Conservation (phyloP, 2,888 invertebrate species). For the Tachina lurida region DNA sequence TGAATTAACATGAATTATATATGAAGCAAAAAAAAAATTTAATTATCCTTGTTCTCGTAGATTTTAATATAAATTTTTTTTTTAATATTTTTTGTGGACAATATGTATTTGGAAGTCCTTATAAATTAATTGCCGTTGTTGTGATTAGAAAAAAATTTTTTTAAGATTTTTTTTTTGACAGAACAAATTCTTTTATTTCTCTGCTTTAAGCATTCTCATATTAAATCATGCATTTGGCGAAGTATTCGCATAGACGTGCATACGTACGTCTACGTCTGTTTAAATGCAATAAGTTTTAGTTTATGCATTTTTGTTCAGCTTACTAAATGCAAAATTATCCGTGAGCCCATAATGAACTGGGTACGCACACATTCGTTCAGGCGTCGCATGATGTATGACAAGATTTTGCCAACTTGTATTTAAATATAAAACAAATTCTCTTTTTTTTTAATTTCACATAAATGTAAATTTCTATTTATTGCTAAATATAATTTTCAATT, state of each 20-base stretch:
- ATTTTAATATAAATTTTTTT: no score
- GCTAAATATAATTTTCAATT: conserved; percentile 24
- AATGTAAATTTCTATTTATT: conserved; percentile 40
- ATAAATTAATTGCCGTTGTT: no score
- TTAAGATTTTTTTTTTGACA: not conserved
- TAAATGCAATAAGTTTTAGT: conserved; percentile 48
- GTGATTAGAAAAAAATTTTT: not conserved
- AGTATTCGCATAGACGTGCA: not conserved
- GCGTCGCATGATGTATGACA: conserved; percentile 80
- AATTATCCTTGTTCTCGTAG: no score
- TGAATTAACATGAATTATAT: no score
- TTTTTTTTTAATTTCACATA: conserved; percentile 26
- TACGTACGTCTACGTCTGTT: not conserved
- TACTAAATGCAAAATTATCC: conserved; percentile 73
- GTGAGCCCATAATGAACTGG: conserved; percentile 81
- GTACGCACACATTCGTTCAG: conserved; percentile 80
- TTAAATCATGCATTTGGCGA: conserved; percentile 23
- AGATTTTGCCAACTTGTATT: conserved; percentile 71
- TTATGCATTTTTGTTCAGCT: conserved; percentile 64
- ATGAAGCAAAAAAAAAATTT: no score
- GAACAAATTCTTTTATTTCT: not conserved
- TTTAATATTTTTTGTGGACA: no score
- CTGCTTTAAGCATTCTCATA: conserved; percentile 21
- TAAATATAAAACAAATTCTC: conserved; percentile 53
- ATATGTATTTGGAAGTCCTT: no score